Evolutionary conservation across 2,888 invertebrate species (phyloP), one percentile per base, ranked within the genome.

Genomic region (Sarcophaga subvicina): DNA sequence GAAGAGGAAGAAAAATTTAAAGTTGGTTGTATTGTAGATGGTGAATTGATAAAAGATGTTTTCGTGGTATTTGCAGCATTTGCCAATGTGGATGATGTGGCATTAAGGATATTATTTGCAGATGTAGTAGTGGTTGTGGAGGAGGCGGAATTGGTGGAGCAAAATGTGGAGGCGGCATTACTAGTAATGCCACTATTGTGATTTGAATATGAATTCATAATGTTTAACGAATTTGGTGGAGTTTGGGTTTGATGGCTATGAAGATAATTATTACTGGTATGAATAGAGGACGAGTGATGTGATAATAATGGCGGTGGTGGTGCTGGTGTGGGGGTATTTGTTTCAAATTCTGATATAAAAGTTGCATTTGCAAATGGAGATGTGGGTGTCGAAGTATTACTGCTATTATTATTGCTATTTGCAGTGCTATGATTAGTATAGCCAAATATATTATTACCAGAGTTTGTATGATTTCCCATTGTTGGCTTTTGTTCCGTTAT

Each of bases 401-500:
- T 75, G 45, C 88, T 82, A 62, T 81, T 83, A 75, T 64, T 82
- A 71, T 81, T 83, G 67, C 54, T 83, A 76, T 49, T 77, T 22
- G 60, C 80, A 45, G 81, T 83, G 82, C 91, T 88, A 72, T 81
- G 89, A 85, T 89, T 89, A 75, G 88, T 77, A 73, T 90, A 88
- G 89, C 89, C 88, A 86, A 90, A 84, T 77, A 88, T 79, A 87
- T 89, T 87, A 86, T 84, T 87, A 85, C 89, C 90, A 80, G 86
- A 75, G 60, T 80, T 90, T 75, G 85, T 88, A 71, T 80, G 76
- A 45, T 88, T 85, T 91, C 89, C 88, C 76, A 92, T 92, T 88
- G 92, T 89, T 90, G 93, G 93, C 90, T 93, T 94, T 90, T 93
- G 92, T 91, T 95, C 95, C 90, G 95, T 95, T 90, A 96, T 95